Evolutionary conservation across 2,797 vertebrate species (phyloP).

Genomic region (Sternarchorhynchus goeldii): DNA sequence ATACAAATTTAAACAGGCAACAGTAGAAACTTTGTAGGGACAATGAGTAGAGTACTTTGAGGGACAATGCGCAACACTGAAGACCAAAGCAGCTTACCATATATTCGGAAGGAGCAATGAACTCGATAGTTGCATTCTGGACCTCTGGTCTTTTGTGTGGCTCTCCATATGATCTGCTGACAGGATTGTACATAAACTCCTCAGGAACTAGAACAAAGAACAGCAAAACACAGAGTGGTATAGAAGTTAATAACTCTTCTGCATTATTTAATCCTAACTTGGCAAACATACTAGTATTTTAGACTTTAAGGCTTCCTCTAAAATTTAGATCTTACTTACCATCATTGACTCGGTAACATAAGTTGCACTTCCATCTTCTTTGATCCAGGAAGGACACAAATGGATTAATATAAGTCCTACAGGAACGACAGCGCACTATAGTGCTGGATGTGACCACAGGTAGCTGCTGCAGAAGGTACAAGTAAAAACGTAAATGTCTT

Average conservation of each 20-base stretch:
- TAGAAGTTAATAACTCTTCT: neutral
- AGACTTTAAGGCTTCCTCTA: too few relatives aligned
- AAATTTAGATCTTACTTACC: slow-evolving; percentile 72
- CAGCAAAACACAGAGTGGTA: neutral
- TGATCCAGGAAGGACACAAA: slow-evolving; percentile 95
- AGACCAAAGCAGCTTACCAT: slow-evolving; percentile 76
- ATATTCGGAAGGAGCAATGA: slow-evolving; percentile 97
- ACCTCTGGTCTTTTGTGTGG: slow-evolving; percentile 96
- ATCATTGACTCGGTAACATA: slow-evolving; percentile 94
- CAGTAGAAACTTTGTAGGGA: too few relatives aligned
- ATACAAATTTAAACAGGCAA: too few relatives aligned
- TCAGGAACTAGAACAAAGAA: slow-evolving; percentile 84
- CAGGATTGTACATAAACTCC: slow-evolving; percentile 97
- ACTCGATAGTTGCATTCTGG: slow-evolving; percentile 95
- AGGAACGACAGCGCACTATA: slow-evolving; percentile 94
- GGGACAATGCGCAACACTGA: neutral
- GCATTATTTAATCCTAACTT: too few relatives aligned
- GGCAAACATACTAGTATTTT: too few relatives aligned
- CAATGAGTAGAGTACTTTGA: neutral
- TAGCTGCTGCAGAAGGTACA: slow-evolving; percentile 80
- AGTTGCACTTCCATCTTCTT: slow-evolving; percentile 95
- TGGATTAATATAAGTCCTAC: slow-evolving; percentile 95
- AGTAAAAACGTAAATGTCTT: neutral
- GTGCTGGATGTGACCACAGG: slow-evolving; percentile 96
- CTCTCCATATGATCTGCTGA: slow-evolving; percentile 93